These are phyloP conservation scores for Eupithecia tripunctaria DNA, from an alignment of 2,888 invertebrate species.

Conservation along the genomic window DNA sequence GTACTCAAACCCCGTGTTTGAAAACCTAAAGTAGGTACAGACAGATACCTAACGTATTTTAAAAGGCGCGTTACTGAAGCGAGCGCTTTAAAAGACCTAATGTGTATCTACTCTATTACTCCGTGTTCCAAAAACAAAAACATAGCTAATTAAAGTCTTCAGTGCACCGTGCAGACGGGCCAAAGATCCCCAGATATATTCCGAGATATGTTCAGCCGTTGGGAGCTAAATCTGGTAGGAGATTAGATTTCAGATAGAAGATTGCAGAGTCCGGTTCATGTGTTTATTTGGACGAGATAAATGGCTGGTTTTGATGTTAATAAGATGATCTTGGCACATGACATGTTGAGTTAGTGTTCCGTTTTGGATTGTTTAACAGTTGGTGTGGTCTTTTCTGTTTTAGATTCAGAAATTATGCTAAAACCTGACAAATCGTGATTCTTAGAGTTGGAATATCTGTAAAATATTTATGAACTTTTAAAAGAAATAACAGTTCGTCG, in stretches of 20 bases:
- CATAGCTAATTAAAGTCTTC: constrained; percentile 32
- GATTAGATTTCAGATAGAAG: constrained; percentile 48
- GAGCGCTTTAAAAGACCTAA: too few species aligned
- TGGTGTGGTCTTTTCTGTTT: too few species aligned
- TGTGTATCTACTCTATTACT: too few species aligned
- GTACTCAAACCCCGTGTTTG: too few species aligned
- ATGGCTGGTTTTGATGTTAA: constrained; percentile 32
- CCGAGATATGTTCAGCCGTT: constrained; percentile 4
- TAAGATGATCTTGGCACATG: constrained; percentile 25
- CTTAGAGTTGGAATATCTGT: neutral
- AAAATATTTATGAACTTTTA: neutral
- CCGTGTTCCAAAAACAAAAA: constrained; percentile 15
- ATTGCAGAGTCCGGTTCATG: constrained; percentile 30
- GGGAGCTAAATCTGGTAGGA: constrained; percentile 49
- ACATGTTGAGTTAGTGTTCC: constrained; percentile 10
- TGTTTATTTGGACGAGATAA: constrained; percentile 34
- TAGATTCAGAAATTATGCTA: too few species aligned
- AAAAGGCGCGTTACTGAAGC: too few species aligned
- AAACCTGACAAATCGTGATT: neutral
- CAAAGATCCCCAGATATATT: constrained; percentile 58
- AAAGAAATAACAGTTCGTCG: neutral
- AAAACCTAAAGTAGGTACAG: too few species aligned
- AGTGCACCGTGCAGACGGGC: constrained; percentile 58
- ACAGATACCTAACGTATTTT: too few species aligned
- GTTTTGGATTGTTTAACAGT: neutral